These are phyloP conservation scores for Drepanosiphum platanoidis DNA, from an alignment of 2,888 invertebrate genomes.

Conservation along the genomic window DNA sequence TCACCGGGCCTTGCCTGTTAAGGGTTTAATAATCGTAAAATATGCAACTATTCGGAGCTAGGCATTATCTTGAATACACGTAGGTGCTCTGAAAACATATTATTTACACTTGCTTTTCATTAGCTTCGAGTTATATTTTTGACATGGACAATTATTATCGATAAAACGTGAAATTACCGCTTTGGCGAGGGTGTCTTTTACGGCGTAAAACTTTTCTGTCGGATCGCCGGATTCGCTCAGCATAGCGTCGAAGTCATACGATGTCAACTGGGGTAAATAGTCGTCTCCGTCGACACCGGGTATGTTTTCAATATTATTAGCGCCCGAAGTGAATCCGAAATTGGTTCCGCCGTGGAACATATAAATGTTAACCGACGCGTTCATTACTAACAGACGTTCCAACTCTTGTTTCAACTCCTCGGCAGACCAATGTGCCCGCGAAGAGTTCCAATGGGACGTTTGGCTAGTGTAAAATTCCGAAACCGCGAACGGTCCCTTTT, in stretches of 20 bases:
- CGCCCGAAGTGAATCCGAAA: conserved; percentile 73
- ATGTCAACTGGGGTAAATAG: too few species aligned
- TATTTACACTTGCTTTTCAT: too few species aligned
- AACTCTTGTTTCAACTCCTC: conserved; percentile 70
- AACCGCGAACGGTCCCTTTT: conserved; percentile 84
- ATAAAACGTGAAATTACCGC: conserved; percentile 5
- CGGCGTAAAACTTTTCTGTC: conserved; percentile 81
- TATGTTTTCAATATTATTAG: conserved; percentile 66
- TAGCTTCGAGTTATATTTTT: too few species aligned
- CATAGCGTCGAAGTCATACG: conserved; percentile 93
- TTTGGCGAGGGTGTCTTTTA: conserved; percentile 74
- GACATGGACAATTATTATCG: too few species aligned
- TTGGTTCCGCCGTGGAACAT: conserved; percentile 95
- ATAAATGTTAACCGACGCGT: conserved; percentile 83
- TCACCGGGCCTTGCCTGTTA: too few species aligned
- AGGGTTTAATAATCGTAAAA: too few species aligned
- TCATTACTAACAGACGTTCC: conserved; percentile 71
- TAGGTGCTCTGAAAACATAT: too few species aligned
- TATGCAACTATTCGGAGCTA: too few species aligned
- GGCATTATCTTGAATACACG: too few species aligned
- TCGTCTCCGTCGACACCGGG: conserved; percentile 66
- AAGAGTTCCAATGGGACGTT: conserved; percentile 88
- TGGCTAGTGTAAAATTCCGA: conserved; percentile 93
- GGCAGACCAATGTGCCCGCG: conserved; percentile 71
- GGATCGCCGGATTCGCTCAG: conserved; percentile 90